Evolutionary conservation across 2,888 invertebrate species (phyloP).

Genomic region (Timandra comae): DNA sequence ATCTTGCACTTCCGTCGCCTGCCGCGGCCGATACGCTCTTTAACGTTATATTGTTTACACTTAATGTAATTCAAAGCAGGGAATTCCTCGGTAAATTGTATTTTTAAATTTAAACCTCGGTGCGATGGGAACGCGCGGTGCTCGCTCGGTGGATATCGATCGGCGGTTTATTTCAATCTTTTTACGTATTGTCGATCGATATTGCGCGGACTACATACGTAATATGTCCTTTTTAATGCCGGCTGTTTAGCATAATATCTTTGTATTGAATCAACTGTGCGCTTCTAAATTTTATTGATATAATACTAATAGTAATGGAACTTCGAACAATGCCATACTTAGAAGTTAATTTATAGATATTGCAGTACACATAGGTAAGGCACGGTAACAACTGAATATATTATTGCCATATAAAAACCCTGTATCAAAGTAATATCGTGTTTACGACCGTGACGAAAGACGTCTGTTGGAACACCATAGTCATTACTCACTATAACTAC

Average conservation of each 20-base stretch:
- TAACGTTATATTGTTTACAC: slow-evolving; percentile 74
- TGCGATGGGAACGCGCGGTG: slow-evolving; percentile 39
- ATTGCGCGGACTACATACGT: slow-evolving; percentile 58
- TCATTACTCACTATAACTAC: slow-evolving; percentile 8
- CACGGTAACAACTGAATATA: too few species aligned
- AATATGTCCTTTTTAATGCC: slow-evolving; percentile 43
- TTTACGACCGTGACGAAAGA: slow-evolving; percentile 23
- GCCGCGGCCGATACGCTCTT: slow-evolving; percentile 68
- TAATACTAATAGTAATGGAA: too few species aligned
- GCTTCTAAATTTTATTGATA: not conserved
- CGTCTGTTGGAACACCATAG: slow-evolving; percentile 14
- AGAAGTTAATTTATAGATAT: too few species aligned
- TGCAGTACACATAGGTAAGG: too few species aligned
- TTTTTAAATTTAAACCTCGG: slow-evolving; percentile 64
- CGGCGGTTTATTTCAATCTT: slow-evolving; percentile 52
- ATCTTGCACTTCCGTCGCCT: slow-evolving; percentile 73
- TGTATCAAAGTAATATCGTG: slow-evolving; percentile 18
- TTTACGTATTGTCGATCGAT: slow-evolving; percentile 59
- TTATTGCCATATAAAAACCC: slow-evolving; percentile 16
- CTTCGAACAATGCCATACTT: too few species aligned
- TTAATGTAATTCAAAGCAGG: slow-evolving; percentile 76
- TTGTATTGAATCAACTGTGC: slow-evolving; percentile 11
- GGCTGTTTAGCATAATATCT: slow-evolving; percentile 24
- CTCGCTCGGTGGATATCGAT: slow-evolving; percentile 61
- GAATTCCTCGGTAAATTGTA: slow-evolving; percentile 71